Evolutionary conservation across 2,888 invertebrate genomes (phyloP).

Genomic region (Hirudinaria manillensis): DNA sequence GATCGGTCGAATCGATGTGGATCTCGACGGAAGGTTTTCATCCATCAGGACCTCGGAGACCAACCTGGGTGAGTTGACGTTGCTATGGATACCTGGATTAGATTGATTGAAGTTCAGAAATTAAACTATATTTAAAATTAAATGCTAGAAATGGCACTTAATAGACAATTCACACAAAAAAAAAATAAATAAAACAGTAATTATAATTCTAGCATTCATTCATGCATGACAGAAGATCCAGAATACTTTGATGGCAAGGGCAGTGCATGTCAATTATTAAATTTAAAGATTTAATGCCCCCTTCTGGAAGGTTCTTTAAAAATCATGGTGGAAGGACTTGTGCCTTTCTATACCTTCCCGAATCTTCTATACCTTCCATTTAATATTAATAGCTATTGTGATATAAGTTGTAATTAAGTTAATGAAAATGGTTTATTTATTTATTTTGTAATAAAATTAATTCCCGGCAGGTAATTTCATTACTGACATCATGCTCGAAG

Average conservation of each 20-base stretch:
- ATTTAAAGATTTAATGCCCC: no score
- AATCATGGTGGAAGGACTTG: background rate
- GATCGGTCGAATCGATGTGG: constrained; percentile 75
- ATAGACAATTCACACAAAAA: no score
- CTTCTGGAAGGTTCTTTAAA: background rate
- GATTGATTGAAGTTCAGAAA: no score
- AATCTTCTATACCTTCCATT: background rate
- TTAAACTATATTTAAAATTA: no score
- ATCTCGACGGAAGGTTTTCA: constrained; percentile 77
- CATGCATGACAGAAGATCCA: no score
- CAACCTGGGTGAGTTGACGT: constrained; percentile 66
- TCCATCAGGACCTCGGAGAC: constrained; percentile 74
- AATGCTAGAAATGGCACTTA: no score
- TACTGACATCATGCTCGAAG: constrained; percentile 64
- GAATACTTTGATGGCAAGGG: no score
- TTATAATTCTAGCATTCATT: no score
- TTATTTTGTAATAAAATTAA: background rate
- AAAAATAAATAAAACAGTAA: no score
- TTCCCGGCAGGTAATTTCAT: constrained; percentile 58
- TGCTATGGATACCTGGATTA: constrained; percentile 22
- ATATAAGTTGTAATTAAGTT: no score
- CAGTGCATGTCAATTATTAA: no score
- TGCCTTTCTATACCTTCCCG: background rate
- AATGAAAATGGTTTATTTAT: background rate
- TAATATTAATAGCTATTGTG: no score